Evolutionary conservation across 2,113 vertebrate genomes (phyloP).

Genomic region (Dendropsophus ebraccatus): DNA sequence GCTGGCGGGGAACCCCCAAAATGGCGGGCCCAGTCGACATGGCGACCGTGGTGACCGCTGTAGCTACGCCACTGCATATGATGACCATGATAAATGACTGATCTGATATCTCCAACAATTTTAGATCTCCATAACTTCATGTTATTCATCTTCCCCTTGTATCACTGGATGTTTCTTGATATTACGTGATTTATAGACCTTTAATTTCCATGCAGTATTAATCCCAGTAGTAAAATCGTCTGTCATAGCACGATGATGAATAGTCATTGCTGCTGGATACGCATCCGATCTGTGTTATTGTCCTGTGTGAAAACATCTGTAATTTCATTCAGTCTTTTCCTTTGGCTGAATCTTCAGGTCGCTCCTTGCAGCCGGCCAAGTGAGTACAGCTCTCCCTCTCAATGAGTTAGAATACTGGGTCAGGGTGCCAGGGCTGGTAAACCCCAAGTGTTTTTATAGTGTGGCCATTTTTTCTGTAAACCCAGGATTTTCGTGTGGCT

Average conservation of each 20-base stretch:
- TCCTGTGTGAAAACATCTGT: conserved; percentile 39
- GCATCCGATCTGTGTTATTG: background rate
- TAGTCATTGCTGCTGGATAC: conserved; percentile 15
- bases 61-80: no score
- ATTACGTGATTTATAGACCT: background rate
- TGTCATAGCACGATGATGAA: background rate
- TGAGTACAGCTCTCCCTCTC: background rate
- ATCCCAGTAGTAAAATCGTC: background rate
- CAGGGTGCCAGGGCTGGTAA: background rate
- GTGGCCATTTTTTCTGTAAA: background rate
- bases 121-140: background rate
- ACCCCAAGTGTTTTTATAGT: background rate
- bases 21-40: no score
- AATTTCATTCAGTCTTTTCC: background rate
- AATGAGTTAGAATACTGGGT: background rate
- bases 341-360: background rate
- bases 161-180: background rate
- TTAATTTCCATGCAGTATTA: background rate
- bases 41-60: no score
- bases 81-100: no score
- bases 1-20: no score
- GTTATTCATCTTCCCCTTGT: background rate
- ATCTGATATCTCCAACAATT: no score
- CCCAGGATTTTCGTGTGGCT: background rate
- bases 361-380: background rate